Conservation (phyloP, 2,797 vertebrate species). For the Acanthurus tractus region DNA sequence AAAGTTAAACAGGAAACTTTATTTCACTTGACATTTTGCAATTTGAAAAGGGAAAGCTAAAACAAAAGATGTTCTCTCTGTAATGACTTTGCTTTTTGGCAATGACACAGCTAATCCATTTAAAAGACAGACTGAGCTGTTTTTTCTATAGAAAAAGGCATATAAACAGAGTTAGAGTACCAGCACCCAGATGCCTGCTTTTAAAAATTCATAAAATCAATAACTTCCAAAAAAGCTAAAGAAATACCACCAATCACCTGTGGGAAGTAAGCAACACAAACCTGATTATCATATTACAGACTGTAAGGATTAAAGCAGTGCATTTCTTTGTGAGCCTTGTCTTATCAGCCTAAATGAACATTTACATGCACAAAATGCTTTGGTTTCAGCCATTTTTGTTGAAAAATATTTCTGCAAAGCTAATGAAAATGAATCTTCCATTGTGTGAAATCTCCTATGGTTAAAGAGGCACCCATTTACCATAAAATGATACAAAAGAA, state of each 20-base stretch:
- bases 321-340: not conserved
- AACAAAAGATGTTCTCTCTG: not conserved
- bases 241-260: not conserved
- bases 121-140: conserved; percentile 17
- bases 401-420: no score
- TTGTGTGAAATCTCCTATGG: not conserved
- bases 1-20: not conserved
- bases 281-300: conserved; percentile 6
- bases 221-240: conserved; percentile 11
- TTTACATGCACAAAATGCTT: no score
- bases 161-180: not conserved
- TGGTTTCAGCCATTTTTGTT: no score
- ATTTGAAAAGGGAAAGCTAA: not conserved
- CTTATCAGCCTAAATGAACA: not conserved
- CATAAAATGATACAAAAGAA: not conserved
- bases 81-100: conserved; percentile 18
- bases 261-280: not conserved
- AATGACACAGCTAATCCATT: conserved; percentile 18
- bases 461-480: not conserved
- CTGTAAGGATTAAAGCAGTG: not conserved
- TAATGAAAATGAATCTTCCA: not conserved
- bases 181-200: not conserved
- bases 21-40: not conserved
- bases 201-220: conserved; percentile 15
- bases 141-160: not conserved